Percentiles rank a stretch among this genome's conserved stretches.
phyloP scores from a whole-genome alignment of 2,113 vertebrate species.

The Amazona guildingii region DNA sequence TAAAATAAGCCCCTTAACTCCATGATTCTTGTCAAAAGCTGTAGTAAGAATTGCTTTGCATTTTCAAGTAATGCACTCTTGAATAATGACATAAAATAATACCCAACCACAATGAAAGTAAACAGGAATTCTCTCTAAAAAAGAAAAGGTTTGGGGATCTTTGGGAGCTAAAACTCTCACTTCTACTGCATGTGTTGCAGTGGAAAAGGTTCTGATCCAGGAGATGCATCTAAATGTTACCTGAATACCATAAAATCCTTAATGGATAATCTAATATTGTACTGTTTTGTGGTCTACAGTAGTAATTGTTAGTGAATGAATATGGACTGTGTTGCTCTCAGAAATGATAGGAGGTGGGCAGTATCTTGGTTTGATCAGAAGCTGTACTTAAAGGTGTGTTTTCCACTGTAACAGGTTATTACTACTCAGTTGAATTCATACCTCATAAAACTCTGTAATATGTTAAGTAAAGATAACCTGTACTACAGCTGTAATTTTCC shows the following conservation, averaged over 20 bases:
- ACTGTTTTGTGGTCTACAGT: neutral
- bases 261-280: neutral
- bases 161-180: neutral
- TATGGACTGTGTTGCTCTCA: neutral
- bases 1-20: neutral
- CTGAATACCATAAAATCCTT: neutral
- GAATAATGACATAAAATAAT: neutral
- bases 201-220: neutral
- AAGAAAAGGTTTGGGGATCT: neutral
- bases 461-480: neutral
- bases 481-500: neutral
- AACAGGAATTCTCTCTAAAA: neutral
- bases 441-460: too few relatives aligned
- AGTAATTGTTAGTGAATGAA: neutral
- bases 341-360: neutral
- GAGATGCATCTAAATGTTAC: neutral
- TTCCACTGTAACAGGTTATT: neutral
- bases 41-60: neutral
- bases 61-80: neutral
- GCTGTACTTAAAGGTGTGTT: neutral
- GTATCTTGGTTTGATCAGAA: neutral
- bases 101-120: neutral
- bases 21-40: neutral
- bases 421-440: neutral
- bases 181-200: accelerated